Conservation (phyloP, 2,113 vertebrate genomes). For the Callaeas wilsoni region DNA sequence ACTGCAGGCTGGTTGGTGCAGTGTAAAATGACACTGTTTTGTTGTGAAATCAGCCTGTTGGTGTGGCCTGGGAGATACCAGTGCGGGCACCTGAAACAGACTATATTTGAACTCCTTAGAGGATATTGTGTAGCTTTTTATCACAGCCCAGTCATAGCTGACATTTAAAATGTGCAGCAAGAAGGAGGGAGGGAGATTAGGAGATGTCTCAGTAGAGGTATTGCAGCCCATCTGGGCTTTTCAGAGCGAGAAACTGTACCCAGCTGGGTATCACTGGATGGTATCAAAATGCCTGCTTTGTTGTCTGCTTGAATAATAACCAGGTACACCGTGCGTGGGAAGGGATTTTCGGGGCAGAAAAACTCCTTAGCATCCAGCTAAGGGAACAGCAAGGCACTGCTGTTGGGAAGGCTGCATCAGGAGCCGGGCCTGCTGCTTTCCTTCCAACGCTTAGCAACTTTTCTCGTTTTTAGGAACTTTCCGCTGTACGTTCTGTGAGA, state of each 20-base stretch:
- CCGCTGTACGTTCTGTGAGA: conserved; percentile 94
- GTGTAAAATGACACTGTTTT: neutral
- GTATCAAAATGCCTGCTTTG: neutral
- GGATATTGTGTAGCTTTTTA: neutral
- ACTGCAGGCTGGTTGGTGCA: neutral
- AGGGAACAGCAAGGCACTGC: neutral
- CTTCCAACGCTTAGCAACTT: neutral
- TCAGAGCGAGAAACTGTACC: neutral
- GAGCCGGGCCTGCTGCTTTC: neutral
- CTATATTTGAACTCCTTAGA: neutral
- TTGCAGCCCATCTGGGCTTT: neutral
- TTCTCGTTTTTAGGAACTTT: conserved; percentile 81
- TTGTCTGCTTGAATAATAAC: neutral
- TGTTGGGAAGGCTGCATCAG: neutral
- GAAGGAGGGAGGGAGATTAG: neutral
- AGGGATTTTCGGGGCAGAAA: neutral
- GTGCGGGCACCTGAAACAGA: neutral
- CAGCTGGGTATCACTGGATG: neutral
- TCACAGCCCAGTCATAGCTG: neutral
- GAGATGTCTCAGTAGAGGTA: neutral
- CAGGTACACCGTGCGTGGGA: neutral
- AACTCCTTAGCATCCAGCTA: neutral
- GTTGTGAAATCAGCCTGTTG: neutral
- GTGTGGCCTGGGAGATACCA: neutral
- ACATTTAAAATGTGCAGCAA: neutral